Evolutionary conservation across 2,113 vertebrate species (phyloP).

Genomic region (Oriolus oriolus): DNA sequence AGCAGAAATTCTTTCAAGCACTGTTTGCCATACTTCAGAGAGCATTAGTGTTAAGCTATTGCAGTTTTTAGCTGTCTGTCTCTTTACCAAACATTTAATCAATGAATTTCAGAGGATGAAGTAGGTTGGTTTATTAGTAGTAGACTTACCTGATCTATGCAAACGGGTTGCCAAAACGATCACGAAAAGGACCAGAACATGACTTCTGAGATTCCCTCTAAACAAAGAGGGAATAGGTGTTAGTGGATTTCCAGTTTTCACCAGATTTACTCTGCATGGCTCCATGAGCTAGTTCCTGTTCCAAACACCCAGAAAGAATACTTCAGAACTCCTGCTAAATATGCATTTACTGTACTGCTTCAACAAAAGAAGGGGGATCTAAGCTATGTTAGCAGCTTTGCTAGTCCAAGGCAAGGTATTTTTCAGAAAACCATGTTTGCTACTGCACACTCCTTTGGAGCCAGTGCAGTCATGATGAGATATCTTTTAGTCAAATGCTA

Average conservation of each 20-base stretch:
- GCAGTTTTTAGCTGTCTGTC: background rate
- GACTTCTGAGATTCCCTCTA: slow-evolving; percentile 41
- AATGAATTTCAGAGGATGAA: background rate
- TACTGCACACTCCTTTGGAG: background rate
- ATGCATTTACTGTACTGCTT: background rate
- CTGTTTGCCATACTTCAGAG: background rate
- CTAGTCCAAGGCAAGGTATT: background rate
- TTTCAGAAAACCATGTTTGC: background rate
- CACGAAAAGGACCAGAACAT: slow-evolving; percentile 70
- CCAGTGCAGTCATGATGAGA: background rate
- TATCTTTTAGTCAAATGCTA: background rate
- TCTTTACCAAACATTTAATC: background rate
- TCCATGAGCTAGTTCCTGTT: background rate
- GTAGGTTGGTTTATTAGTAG: background rate
- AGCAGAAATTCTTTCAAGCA: background rate
- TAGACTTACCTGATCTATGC: slow-evolving; percentile 75
- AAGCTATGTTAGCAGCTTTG: background rate
- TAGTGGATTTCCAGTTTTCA: background rate
- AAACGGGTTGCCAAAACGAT: slow-evolving; percentile 88
- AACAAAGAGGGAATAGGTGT: background rate
- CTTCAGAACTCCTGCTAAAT: background rate
- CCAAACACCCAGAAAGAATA: background rate
- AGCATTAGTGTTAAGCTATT: background rate
- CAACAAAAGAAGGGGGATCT: background rate
- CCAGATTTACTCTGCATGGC: background rate